Base-by-base conservation (phyloP, 2,888 invertebrate genomes). In the Pecten maximus region DNA sequence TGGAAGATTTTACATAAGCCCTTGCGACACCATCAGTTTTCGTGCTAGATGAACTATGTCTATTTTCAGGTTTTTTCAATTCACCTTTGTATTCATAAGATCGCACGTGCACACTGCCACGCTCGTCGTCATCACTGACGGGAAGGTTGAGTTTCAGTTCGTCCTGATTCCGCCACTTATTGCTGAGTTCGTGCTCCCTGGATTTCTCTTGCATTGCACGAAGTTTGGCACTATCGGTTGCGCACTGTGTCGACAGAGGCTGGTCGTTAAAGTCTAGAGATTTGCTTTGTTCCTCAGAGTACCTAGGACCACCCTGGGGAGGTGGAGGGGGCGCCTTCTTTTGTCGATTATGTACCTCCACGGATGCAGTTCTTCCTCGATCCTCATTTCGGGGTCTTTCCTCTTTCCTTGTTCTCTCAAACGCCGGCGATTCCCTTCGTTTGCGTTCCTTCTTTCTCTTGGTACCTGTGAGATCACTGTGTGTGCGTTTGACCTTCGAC, bases 171-270 rank as follows among this genome's bases (percentile, higher is more conserved):
- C 60, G 50, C 91, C 91, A 91, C 40, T 90, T 89, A 19, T 50
- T 89, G 28, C 90, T 54, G 28, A 91, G 74, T 54, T 90, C 92
- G 8, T 86, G 88, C 39, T 93, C 93, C 40, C 90, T 90, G 40
- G 89, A 91, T 40, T 92, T 91, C 50, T 93, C 93, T 89, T 93
- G 90, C 88, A 94, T 92, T 40, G 94, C 94, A 90, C 94, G 91
- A 40, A 94, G 93, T 91, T 94, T 94, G 28, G 94, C 94, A 93
- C 94, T 94, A 88, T 94, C 94, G 50, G 94, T 94, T 19, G 93
- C 93, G 74, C 74, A 74, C 35, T 74, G 74, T 40, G 90, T 89
- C 28, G 90, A 91, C 74, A 90, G 87, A 10, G 88, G 87, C 28
- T 88, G 87, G 19, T 91, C 91, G 50, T 88, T 88, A 87, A 91